Conservation (phyloP, 2,113 vertebrate species). For the Mormyrus lacerda region DNA sequence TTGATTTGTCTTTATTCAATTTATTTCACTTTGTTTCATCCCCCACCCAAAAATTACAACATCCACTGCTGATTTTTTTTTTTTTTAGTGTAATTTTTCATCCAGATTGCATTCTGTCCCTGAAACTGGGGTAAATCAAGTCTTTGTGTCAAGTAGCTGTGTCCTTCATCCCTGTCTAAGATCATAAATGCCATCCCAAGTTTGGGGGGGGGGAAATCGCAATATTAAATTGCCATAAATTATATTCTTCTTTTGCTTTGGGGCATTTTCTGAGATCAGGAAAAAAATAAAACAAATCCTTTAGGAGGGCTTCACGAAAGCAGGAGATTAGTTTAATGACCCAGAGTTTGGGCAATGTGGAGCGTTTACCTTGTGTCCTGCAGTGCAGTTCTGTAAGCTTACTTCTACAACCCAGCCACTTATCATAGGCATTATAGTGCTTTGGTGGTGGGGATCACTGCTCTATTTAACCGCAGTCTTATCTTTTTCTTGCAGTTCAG, state of each 20-base stretch:
- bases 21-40: background rate
- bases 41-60: background rate
- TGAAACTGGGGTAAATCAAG: background rate
- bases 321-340: conserved; percentile 6
- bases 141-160: background rate
- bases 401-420: background rate
- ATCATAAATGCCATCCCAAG: background rate
- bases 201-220: background rate
- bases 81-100: background rate
- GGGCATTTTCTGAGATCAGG: background rate
- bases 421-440: background rate
- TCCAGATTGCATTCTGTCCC: background rate
- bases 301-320: background rate
- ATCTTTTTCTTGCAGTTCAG: conserved; percentile 72
- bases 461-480: conserved; percentile 14
- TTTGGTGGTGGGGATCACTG: background rate
- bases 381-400: background rate
- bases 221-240: background rate
- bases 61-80: background rate
- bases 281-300: background rate
- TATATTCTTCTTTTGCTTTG: background rate
- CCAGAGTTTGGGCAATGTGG: background rate
- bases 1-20: background rate
- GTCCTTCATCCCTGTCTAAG: background rate
- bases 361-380: background rate